phyloP scores from a whole-genome alignment of 2,113 vertebrate species.

The Ceyx margarethae region DNA sequence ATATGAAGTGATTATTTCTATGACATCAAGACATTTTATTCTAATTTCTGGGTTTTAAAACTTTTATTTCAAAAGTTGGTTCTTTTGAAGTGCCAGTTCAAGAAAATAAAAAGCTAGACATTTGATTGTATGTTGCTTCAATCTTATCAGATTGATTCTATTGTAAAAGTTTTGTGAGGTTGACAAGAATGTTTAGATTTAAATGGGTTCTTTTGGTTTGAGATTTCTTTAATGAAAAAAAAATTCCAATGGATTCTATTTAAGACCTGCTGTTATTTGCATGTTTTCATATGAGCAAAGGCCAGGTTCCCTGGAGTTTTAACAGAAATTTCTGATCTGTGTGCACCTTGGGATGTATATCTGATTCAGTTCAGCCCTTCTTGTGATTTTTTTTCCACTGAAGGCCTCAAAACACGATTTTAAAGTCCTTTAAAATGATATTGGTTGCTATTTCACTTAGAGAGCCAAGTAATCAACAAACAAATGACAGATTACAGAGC shows the following conservation, averaged over 20 bases:
- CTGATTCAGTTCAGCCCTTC: neutral
- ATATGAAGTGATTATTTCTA: neutral
- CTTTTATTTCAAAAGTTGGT: neutral
- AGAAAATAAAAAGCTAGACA: neutral
- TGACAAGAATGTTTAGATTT: slow-evolving; percentile 12
- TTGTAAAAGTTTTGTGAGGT: neutral
- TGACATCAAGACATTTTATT: slow-evolving; percentile 24
- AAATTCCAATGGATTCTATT: neutral
- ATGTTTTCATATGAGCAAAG: neutral
- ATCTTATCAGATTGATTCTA: slow-evolving; percentile 8
- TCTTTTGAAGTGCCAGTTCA: neutral
- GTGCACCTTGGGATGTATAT: neutral
- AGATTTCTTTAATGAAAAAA: neutral
- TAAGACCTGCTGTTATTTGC: neutral
- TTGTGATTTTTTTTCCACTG: neutral
- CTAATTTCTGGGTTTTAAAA: neutral
- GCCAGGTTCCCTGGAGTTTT: neutral
- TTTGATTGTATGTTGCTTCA: neutral
- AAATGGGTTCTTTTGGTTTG: neutral
- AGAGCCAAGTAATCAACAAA: neutral
- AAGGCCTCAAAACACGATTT: neutral
- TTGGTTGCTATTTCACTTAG: neutral
- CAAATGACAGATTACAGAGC: neutral
- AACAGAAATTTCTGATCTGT: neutral
- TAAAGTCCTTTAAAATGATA: neutral